A percentile compares a stretch with the other conserved stretches of the same genome.
phyloP scores from a whole-genome alignment of 2,888 invertebrate genomes.

The Fragum sueziense region DNA sequence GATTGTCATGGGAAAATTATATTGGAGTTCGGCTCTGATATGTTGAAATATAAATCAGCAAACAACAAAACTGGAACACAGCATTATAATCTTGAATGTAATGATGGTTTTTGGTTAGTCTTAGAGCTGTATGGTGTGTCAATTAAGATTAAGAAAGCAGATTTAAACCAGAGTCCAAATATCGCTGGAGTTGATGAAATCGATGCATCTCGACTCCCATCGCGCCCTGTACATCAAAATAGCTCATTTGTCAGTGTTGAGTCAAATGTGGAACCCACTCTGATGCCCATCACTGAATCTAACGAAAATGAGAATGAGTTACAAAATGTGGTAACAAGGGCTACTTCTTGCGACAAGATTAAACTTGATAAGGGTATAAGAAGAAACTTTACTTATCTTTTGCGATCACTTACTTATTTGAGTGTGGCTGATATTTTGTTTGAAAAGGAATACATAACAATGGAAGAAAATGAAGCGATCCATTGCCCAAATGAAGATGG shows the following conservation, averaged over 20 bases:
- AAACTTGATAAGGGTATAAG: constrained; percentile 23
- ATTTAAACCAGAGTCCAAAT: not conserved
- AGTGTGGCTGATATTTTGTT: not conserved
- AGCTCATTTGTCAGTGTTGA: not conserved
- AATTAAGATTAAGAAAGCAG: not conserved
- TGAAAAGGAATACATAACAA: constrained; percentile 1
- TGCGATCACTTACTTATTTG: not conserved
- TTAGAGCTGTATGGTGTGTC: constrained; percentile 45
- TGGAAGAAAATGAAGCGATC: not conserved
- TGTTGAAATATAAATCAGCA: constrained; percentile 24
- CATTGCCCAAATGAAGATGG: not conserved
- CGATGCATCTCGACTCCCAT: not conserved
- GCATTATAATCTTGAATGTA: not conserved
- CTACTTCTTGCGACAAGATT: constrained; percentile 21
- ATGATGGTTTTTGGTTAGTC: constrained; percentile 33
- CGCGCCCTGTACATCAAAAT: not conserved
- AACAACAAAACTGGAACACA: constrained; percentile 28
- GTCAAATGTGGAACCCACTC: not conserved
- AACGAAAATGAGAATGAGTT: not conserved
- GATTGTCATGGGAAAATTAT: constrained; percentile 38
- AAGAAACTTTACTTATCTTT: constrained; percentile 34
- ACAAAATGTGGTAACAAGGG: not conserved
- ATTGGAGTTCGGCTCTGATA: constrained; percentile 24
- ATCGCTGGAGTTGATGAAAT: not conserved
- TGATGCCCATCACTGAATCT: not conserved